These are phyloP conservation scores for Petroica traversi DNA, from an alignment of 2,113 vertebrate species.

Conservation along the genomic window DNA sequence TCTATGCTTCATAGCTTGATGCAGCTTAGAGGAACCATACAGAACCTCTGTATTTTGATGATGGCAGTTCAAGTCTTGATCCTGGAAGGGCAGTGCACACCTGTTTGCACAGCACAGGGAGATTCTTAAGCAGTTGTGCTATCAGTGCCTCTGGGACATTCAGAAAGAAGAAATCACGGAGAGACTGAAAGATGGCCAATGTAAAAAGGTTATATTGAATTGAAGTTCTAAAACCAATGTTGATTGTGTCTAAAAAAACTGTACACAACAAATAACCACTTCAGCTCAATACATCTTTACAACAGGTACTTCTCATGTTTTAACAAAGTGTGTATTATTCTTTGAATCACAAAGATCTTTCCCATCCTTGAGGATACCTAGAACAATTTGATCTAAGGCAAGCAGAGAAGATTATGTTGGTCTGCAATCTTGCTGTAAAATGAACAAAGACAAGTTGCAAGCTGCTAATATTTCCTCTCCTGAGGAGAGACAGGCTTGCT, in stretches of 20 bases:
- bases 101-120: neutral
- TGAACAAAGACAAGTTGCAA: neutral
- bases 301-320: neutral
- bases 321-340: neutral
- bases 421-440: neutral
- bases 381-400: neutral
- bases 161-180: neutral
- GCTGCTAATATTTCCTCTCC: neutral
- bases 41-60: neutral
- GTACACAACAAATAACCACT: neutral
- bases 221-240: neutral
- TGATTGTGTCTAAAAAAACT: neutral
- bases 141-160: neutral
- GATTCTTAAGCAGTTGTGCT: neutral
- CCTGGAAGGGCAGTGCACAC: neutral
- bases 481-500: neutral
- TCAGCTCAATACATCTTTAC: neutral
- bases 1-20: neutral
- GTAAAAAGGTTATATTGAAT: neutral
- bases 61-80: neutral
- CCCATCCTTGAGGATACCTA: neutral
- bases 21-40: neutral
- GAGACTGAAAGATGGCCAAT: neutral
- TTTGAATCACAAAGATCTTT: neutral
- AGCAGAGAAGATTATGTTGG: neutral